Evolutionary conservation across 2,888 invertebrate species (phyloP), one percentile per base, ranked within the genome.

Genomic region (Lacanobia oleracea): DNA sequence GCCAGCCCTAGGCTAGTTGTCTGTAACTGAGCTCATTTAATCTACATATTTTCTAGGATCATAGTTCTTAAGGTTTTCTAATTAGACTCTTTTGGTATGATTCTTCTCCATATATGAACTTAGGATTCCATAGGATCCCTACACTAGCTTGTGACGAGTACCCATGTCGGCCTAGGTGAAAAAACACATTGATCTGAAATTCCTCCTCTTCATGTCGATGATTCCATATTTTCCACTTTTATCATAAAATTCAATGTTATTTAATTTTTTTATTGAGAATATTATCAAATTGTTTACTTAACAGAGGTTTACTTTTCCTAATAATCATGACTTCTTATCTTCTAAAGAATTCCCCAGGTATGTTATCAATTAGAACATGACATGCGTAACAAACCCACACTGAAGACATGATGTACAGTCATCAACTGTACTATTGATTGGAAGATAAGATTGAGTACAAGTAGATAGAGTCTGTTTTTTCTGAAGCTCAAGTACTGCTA

Each of bases 331-430:
- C 14, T 37, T n/a, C 10, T 37, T 50, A 14, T 67, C 16, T 40
- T 67, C 16, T 40, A 14, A 23, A 23, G 23, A 67, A 40, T 1
- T 12, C 6, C 6, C 9, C 12, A 14, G 18, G 14, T 10, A 43
- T 18, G 12, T 50, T 67, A 67, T 67, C 67, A 67, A 40, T 40
- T 14, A 43, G 27, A 51, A 67, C 40, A 67, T 51, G n/a, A 40
- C 27, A 21, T 16, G 27, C 16, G 0, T 14, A n/a, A n/a, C 48
- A 23, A 67, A 27, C n/a, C 23, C 37, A n/a, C 23, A 16, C 27
- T 1, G 16, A 1, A 33, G 16, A 14, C 4, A n/a, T 14, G n/a
- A n/a, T 54, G 12, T 8, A 23, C 10, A 12, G 8, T 43, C 40
- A 53, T 69, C 23, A 21, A 14, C 21, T 23, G 7, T 27, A 27